phyloP scores from a whole-genome alignment of 2,888 invertebrate species.

The Watsonalla cultraria region DNA sequence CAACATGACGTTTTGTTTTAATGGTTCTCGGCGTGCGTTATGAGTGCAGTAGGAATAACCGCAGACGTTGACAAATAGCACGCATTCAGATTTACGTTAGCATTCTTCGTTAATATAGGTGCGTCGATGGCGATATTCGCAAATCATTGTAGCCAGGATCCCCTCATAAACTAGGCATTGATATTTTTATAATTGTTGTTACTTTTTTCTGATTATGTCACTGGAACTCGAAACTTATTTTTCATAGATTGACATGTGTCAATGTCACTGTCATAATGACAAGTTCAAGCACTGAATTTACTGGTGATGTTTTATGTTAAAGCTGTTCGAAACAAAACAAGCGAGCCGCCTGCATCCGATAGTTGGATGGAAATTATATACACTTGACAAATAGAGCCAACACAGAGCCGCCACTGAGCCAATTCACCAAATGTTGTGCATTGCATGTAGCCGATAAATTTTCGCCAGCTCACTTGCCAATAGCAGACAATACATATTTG shows the following conservation, averaged over 20 bases:
- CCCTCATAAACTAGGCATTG: too few species aligned
- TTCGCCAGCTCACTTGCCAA: conserved; percentile 43
- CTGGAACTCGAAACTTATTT: too few species aligned
- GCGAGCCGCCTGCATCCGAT: conserved; percentile 22
- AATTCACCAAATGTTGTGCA: conserved; percentile 50
- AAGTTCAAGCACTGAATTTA: too few species aligned
- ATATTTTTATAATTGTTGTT: too few species aligned
- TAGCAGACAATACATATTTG: conserved; percentile 40
- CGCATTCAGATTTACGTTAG: conserved; percentile 32
- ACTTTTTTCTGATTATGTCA: too few species aligned
- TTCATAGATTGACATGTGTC: too few species aligned
- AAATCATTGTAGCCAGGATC: too few species aligned
- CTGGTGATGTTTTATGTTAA: conserved; percentile 18
- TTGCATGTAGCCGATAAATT: conserved; percentile 50
- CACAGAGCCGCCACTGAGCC: conserved; percentile 30
- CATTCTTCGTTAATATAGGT: conserved; percentile 25
- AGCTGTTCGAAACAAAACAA: conserved; percentile 29
- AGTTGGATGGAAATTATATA: conserved; percentile 48
- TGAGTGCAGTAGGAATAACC: conserved; percentile 41
- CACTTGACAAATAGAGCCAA: conserved; percentile 53
- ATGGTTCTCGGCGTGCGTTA: conserved; percentile 35
- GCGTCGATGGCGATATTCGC: conserved; percentile 10
- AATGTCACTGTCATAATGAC: too few species aligned
- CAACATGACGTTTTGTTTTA: conserved; percentile 24
- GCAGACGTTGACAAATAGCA: conserved; percentile 44